A percentile compares a stretch with the other conserved stretches of the same genome.
Evolutionary conservation across 2,113 vertebrate species (phyloP).

Genomic region (Trichechus manatus): DNA sequence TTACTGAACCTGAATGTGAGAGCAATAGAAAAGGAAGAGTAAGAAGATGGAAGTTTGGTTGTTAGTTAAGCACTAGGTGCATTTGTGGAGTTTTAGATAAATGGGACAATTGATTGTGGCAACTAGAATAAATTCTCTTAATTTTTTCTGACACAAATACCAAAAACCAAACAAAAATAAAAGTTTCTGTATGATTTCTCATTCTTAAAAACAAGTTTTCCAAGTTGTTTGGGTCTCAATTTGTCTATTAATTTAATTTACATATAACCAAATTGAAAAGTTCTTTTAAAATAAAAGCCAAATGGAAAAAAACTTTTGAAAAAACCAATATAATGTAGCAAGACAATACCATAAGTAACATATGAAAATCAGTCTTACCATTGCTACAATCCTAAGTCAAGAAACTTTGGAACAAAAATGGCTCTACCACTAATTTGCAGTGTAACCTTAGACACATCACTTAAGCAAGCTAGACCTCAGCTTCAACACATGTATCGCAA

Average conservation of each 20-base stretch:
- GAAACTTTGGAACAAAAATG: background rate
- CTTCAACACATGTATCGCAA: background rate
- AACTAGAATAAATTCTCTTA: background rate
- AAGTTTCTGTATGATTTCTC: background rate
- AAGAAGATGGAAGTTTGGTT: background rate
- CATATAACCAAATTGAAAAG: background rate
- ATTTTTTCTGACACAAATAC: background rate
- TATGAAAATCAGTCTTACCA: background rate
- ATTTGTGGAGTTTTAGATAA: background rate
- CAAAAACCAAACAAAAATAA: background rate
- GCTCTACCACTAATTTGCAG: background rate
- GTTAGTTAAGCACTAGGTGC: background rate
- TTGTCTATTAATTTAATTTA: background rate
- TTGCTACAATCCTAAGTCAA: background rate
- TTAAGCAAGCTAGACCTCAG: background rate
- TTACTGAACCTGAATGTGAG: background rate
- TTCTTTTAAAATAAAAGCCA: background rate
- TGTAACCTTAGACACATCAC: background rate
- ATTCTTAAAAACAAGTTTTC: slow-evolving; percentile 3
- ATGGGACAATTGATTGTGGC: background rate
- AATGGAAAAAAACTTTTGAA: background rate
- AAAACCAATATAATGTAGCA: slow-evolving; percentile 28
- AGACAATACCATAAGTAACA: background rate
- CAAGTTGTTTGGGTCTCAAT: background rate
- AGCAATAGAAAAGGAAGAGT: background rate